Evolutionary conservation across 2,797 vertebrate genomes (phyloP).

Genomic region (Manis javanica): DNA sequence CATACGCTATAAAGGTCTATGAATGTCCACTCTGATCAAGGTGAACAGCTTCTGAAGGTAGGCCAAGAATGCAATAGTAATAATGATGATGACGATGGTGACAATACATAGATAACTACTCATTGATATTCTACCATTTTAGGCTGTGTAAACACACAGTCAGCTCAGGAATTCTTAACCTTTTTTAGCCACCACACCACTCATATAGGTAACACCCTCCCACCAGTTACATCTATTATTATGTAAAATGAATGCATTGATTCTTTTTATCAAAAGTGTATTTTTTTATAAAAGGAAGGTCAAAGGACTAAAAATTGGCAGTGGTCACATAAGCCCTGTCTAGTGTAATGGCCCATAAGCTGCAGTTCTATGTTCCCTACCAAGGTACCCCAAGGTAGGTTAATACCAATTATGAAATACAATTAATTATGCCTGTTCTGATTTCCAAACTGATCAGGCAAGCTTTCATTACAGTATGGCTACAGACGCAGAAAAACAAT

Average conservation of each 20-base stretch:
- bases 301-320: background rate
- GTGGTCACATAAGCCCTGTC: background rate
- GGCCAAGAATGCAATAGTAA: background rate
- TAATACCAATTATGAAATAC: background rate
- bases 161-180: background rate
- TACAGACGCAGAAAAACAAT: background rate
- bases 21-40: background rate
- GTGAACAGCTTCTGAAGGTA: background rate
- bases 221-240: background rate
- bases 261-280: too few relatives aligned
- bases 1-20: background rate
- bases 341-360: background rate
- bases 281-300: background rate
- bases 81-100: background rate
- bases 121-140: background rate
- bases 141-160: background rate
- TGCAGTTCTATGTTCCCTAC: background rate
- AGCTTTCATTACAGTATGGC: background rate
- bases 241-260: background rate
- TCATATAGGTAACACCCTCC: background rate
- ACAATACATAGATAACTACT: background rate
- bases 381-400: background rate
- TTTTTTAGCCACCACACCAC: background rate
- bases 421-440: conserved; percentile 11
- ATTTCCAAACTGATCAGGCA: background rate